Base-by-base conservation (phyloP, 2,113 vertebrate species). In the Balaenoptera acutorostrata region DNA sequence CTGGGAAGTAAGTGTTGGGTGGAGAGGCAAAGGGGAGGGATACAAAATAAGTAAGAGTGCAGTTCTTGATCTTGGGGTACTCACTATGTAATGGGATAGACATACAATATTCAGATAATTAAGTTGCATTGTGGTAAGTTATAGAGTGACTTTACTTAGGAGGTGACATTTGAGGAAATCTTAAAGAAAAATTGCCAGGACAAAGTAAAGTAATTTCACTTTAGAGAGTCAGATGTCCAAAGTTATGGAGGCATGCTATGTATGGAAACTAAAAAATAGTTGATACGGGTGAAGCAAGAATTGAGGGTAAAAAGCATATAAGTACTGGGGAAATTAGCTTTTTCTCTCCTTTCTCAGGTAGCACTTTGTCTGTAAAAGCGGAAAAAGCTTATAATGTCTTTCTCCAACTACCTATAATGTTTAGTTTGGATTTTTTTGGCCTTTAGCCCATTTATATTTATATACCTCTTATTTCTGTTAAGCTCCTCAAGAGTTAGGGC, bases 381-480 rank as follows among this genome's bases (percentile, higher is more conserved):
- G 52, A 68, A 90, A 92, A 63, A 14, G 23, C 39, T 88, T 96
- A 39, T 52, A 17, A 63, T 23, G 69, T 75, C 63, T 75, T 93
- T 85, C 44, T 91, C 23, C 21, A 87, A 0, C 57, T 85, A 27
- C 77, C 14, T 23, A 57, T 59, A 6, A 33, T 15, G 41, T 55
- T 87, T 83, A 84, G 41, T 81, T 95, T 83, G 7, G 55, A 8
- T 21, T 57, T 88, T 90, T 33, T 23, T 88, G 72, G 11, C 23
- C 20, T 96, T 75, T n/a, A 64, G 21, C 46, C 31, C 3, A 33
- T 23, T 87, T 97, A 7, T 88, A 52, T 95, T 87, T 72, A 63
- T 82, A 11, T 93, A 72, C 31, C 12, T 96, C 41, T 72, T 93
- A 89, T 82, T 97, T 95, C 71, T 87, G 17, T 81, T 95, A 96